Base-by-base conservation (phyloP, 2,113 vertebrate genomes). In the Motacilla tschutschensis region DNA sequence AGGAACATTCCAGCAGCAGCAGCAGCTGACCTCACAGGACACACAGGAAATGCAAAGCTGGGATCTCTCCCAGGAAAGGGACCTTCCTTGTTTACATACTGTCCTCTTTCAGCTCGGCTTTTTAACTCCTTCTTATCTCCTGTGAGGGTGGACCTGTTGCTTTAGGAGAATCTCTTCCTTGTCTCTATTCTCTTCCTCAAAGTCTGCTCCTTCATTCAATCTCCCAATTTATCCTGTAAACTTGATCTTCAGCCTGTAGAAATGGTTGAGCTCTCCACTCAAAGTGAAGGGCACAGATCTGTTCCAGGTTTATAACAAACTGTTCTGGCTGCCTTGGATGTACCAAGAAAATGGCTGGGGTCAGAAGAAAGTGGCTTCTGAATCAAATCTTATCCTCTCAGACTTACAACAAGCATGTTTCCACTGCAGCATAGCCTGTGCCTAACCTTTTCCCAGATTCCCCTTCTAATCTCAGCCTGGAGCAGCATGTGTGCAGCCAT, bases 391-490 rank as follows among this genome's bases (percentile, higher is more conserved):
- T 21, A 7, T 31, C 33, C 59, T 87, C 5, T 38, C 54, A 46
- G 25, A 31, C 36, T 54, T 29, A 33, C 35, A 78, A 19, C 10
- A 55, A 91, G 22, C 40, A 38, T 1, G 3, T 51, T 84, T 40
- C 55, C 36, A 58, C 19, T 44, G 24, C 67, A 85, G 44, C 33
- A 44, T 9, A 82, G 43, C 51, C 57, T 79, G 36, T 63, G 48
- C 48, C 60, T 69, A 84, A 70, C 60, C 82, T 71, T 24, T 70
- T 79, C 82, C 69, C 64, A 87, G 55, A 76, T 51, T 66, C 65
- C 12, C 12, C 12, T 59, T 55, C 67, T 76, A 90, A 85, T 90
- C 83, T 86, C 83, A 92, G 72, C 87, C 59, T 65, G 69, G 47
- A 91, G 79, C 84, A 91, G 72, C 31, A 8, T 77, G 44, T 85